phyloP scores from a whole-genome alignment of 2,888 invertebrate genomes.

The Melanotus villosus region DNA sequence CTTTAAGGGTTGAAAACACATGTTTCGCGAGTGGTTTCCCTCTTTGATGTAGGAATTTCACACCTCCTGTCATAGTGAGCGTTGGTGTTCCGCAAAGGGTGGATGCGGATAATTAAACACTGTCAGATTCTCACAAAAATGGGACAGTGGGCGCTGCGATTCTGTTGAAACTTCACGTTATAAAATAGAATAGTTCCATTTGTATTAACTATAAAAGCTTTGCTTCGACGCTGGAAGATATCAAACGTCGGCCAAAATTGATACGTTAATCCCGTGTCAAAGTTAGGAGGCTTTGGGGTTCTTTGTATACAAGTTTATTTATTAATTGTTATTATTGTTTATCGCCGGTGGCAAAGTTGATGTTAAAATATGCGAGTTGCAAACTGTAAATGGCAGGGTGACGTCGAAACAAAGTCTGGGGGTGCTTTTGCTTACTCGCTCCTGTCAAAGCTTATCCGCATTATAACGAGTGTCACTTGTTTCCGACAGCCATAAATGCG shows the following conservation, averaged over 20 bases:
- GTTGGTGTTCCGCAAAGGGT: constrained; percentile 19
- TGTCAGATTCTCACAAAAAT: constrained; percentile 11
- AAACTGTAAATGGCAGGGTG: constrained; percentile 29
- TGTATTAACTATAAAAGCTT: not conserved
- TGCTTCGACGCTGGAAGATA: not conserved
- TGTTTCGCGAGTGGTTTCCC: not conserved
- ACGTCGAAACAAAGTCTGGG: constrained; percentile 27
- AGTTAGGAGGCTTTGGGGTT: not conserved
- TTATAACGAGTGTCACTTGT: constrained; percentile 48
- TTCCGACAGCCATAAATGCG: constrained; percentile 48
- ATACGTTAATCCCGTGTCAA: not conserved
- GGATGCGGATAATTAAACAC: constrained; percentile 21
- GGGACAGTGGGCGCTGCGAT: not conserved
- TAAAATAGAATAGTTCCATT: not conserved
- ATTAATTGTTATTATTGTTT: constrained; percentile 10
- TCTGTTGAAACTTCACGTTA: not conserved
- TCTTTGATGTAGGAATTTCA: constrained; percentile 22
- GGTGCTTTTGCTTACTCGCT: constrained; percentile 37
- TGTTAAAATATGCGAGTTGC: constrained; percentile 25
- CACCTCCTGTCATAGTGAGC: constrained; percentile 20
- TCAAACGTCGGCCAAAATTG: constrained; percentile 4
- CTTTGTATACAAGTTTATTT: too few relatives aligned
- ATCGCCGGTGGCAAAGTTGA: not conserved
- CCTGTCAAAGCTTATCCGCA: constrained; percentile 47
- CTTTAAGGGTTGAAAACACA: not conserved